Base-by-base conservation (phyloP, 2,113 vertebrate species). In the Cathartes aura region DNA sequence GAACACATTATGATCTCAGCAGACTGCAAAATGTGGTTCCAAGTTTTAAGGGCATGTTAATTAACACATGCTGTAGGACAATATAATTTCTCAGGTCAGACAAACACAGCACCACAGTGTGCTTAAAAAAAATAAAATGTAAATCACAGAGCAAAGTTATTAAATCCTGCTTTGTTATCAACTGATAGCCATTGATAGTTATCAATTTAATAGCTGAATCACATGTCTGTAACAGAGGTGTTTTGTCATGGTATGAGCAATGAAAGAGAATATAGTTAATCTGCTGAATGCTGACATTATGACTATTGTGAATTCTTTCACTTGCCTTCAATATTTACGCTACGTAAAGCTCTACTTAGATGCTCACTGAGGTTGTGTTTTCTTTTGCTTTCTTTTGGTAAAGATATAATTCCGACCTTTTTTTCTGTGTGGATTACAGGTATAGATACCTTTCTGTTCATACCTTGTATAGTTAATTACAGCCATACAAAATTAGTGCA, bases 41-140 rank as follows among this genome's bases (percentile, higher is more conserved):
- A 11, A 42, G 23, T 71, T 43, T 55, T 47, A 32, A 58, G 52
- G 38, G 38, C 0, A 0, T 14, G 34, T 48, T 86, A 67, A 80
- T 86, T 42, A 67, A 82, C n/a, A 2, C 0, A 18, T 43, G 87
- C 83, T n/a, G 52, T 2, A 52, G 81, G 43, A 76, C 73, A 29
- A 13, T 1, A 36, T 8, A 3, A 73, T 74, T 79, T 20, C 48
- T 81, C 45, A 21, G 82, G 64, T 50, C 40, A 59, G 62, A 62
- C 42, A 34, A 58, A 80, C 0, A 5, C 71, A 75, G 47, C 20
- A 1, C 26, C 18, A 18, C 12, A 5, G 10, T 0, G 19, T 23
- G 60, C 79, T 58, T 20, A 10, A 30, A 52, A 62, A 63, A 56
- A 62, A 42, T 3, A 20, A n/a, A 17, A 52, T 2, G 7, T 6